phyloP scores from a whole-genome alignment of 2,797 vertebrate genomes.

The Acridotheres tristis region DNA sequence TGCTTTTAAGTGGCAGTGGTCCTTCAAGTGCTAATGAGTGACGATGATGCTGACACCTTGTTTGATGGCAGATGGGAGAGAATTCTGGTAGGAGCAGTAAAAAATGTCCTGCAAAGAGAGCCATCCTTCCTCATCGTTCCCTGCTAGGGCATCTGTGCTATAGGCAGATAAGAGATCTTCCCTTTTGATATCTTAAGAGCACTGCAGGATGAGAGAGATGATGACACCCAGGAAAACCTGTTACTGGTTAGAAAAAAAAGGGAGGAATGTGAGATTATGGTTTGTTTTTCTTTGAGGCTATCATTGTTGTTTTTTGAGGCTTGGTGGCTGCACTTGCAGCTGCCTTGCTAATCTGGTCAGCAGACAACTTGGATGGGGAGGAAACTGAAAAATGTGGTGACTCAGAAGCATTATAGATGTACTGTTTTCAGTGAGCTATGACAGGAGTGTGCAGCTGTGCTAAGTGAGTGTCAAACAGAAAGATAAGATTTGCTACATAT shows the following conservation, averaged over 20 bases:
- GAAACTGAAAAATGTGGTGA: background rate
- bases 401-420: background rate
- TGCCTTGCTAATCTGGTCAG: background rate
- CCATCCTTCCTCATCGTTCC: background rate
- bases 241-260: background rate
- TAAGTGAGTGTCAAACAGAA: background rate
- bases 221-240: background rate
- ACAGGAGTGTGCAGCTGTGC: background rate
- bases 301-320: background rate
- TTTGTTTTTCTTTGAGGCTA: background rate
- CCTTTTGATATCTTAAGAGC: background rate
- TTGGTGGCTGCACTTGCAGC: background rate
- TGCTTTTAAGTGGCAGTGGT: background rate
- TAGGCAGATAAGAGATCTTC: background rate
- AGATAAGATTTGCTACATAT: background rate
- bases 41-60: background rate
- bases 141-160: background rate
- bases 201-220: background rate
- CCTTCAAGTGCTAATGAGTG: background rate
- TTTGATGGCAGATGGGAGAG: background rate
- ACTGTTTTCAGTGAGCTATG: background rate
- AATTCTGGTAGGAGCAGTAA: background rate
- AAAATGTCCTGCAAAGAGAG: background rate
- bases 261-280: background rate
- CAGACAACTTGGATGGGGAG: background rate